Conservation (phyloP, 2,797 vertebrate genomes). For the Calcarius lapponicus region DNA sequence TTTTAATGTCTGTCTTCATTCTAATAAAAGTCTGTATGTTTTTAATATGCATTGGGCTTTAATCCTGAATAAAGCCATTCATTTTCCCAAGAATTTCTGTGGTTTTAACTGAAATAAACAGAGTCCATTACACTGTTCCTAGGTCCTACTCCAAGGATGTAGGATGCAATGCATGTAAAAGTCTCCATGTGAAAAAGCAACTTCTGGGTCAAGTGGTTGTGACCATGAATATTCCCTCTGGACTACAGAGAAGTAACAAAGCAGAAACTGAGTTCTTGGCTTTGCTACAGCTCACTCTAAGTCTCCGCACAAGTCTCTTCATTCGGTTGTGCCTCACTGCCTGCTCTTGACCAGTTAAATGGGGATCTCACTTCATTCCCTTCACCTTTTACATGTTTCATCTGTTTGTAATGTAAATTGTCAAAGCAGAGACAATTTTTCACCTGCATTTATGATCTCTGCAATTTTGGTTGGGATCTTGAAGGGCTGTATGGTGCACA, state of each 20-base stretch:
- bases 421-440: background rate
- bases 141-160: background rate
- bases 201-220: background rate
- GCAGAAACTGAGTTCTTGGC: background rate
- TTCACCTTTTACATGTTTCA: background rate
- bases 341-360: background rate
- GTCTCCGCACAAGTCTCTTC: background rate
- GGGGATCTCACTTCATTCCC: background rate
- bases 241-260: background rate
- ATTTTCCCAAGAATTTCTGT: background rate
- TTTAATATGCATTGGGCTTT: background rate
- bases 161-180: background rate
- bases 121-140: background rate
- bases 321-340: background rate
- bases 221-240: background rate
- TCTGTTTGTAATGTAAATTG: background rate
- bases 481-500: background rate
- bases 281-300: background rate
- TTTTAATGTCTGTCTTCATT: constrained; percentile 5
- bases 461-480: background rate
- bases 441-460: background rate
- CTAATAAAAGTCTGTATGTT: background rate
- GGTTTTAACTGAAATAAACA: background rate
- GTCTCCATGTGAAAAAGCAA: background rate
- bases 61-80: background rate